Base-by-base conservation (phyloP, 2,113 vertebrate genomes). In the Microtus ochrogaster region DNA sequence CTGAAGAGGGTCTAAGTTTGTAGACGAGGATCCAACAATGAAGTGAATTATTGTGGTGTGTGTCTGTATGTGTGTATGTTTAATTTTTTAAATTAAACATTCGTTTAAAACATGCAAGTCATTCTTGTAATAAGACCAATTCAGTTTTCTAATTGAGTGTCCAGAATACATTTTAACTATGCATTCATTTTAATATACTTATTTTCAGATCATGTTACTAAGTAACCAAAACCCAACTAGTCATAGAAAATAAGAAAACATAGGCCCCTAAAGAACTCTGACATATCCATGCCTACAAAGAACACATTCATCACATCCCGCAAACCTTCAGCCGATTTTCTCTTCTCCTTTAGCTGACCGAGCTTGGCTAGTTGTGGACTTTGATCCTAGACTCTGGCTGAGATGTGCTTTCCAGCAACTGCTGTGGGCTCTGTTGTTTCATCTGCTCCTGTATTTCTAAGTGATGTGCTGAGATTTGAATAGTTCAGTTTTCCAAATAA, bases 401-500 rank as follows among this genome's bases (percentile, higher is more conserved):
- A 7, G 26, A 22, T 28, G 39, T 85, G 78, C 68, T 81, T 13
- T 39, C 24, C 70, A 86, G 19, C 0, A 39, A 82, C 0, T 81
- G 11, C 30, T 65, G 41, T 70, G 70, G 52, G 4, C 16, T 16
- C 58, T 44, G 26, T 17, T 30, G 82, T 5, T 96, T 17, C 89
- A 14, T 58, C 39, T 3, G 41, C 82, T n/a, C 13, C 16, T 47
- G 52, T 55, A 68, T 44, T 92, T 94, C 94, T 58, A 90, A 72
- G 7, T 39, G 88, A 77, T 81, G 89, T 30, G 22, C 44, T 89
- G 81, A 82, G 49, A 74, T 94, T 58, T 82, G 44, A 92, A 90
- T 70, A 90, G 24, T 90, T 17, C 52, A 30, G 5, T 77, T 96
- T 94, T 92, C 65, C 14, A 91, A 94, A 91, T 82, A 79, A 55